phyloP scores from a whole-genome alignment of 2,888 invertebrate species.

The Liopterus haemorrhoidalis region DNA sequence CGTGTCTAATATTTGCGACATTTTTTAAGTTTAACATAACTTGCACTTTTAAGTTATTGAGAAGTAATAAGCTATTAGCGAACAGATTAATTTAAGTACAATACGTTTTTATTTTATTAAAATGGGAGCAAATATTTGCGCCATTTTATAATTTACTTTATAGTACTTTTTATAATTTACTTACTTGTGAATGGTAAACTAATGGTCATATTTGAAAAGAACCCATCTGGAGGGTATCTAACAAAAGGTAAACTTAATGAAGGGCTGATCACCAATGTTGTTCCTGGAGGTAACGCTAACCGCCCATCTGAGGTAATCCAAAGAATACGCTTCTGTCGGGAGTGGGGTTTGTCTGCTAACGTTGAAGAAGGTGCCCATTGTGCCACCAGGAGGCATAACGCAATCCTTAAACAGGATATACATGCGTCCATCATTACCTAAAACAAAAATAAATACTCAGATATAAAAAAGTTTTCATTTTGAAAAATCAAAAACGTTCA shows the following conservation, averaged over 20 bases:
- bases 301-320: slow-evolving; percentile 84
- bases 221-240: slow-evolving; percentile 78
- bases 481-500: background rate
- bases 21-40: background rate
- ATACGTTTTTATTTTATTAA: too few relatives aligned
- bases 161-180: too few relatives aligned
- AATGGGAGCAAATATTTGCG: too few relatives aligned
- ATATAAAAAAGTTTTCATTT: background rate
- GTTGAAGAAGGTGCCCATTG: slow-evolving; percentile 17
- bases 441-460: background rate
- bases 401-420: slow-evolving; percentile 41
- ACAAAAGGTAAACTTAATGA: slow-evolving; percentile 77
- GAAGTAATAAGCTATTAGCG: too few relatives aligned
- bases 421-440: slow-evolving; percentile 44
- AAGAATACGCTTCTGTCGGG: slow-evolving; percentile 72
- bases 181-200: slow-evolving; percentile 81
- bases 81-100: too few relatives aligned
- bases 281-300: slow-evolving; percentile 77
- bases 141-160: too few relatives aligned
- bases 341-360: slow-evolving; percentile 51
- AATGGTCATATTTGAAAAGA: slow-evolving; percentile 76
- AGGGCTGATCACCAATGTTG: slow-evolving; percentile 71
- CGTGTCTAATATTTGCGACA: background rate
- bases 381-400: slow-evolving; percentile 31
- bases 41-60: too few relatives aligned